Evolutionary conservation across 1,140 invertebrate genomes (phyloP).

Genomic region (Aphelenchoides besseyi): DNA sequence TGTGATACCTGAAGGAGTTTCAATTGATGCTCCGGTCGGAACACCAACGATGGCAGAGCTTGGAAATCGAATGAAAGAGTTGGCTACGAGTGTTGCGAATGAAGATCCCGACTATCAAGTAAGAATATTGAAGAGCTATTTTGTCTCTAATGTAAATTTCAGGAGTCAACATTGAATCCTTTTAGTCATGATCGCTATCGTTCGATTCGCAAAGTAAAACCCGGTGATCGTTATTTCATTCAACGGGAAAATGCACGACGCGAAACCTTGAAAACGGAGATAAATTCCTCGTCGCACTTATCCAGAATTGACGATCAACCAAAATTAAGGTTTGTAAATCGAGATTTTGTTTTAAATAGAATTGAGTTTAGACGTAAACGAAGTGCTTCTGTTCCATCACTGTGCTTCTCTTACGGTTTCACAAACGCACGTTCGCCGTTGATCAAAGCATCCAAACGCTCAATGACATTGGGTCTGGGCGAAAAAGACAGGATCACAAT

Average conservation of each 20-base stretch:
- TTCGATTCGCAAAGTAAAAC: slow-evolving; percentile 44
- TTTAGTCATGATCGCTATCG: slow-evolving; percentile 40
- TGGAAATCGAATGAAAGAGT: slow-evolving; percentile 25
- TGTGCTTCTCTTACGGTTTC: neutral
- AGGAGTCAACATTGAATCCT: slow-evolving; percentile 38
- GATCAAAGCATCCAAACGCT: slow-evolving; percentile 28
- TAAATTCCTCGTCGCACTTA: neutral
- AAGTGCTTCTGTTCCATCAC: slow-evolving; percentile 12
- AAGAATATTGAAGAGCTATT: neutral
- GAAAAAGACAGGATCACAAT: slow-evolving; percentile 25
- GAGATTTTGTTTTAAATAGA: neutral
- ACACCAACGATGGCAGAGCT: slow-evolving; percentile 26
- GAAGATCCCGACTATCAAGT: slow-evolving; percentile 46
- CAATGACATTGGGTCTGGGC: slow-evolving; percentile 36
- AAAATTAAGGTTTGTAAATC: neutral
- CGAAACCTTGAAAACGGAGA: neutral
- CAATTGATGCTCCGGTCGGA: slow-evolving; percentile 15
- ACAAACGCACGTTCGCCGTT: neutral
- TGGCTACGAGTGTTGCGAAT: slow-evolving; percentile 29
- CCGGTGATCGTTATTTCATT: slow-evolving; percentile 18
- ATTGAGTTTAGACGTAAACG: slow-evolving; percentile 7
- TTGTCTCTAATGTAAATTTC: neutral
- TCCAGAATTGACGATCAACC: neutral
- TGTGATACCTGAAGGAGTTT: slow-evolving; percentile 33
- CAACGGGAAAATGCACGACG: neutral